Evolutionary conservation across 1,140 invertebrate species (phyloP).

Genomic region (Drosophila arawakana): DNA sequence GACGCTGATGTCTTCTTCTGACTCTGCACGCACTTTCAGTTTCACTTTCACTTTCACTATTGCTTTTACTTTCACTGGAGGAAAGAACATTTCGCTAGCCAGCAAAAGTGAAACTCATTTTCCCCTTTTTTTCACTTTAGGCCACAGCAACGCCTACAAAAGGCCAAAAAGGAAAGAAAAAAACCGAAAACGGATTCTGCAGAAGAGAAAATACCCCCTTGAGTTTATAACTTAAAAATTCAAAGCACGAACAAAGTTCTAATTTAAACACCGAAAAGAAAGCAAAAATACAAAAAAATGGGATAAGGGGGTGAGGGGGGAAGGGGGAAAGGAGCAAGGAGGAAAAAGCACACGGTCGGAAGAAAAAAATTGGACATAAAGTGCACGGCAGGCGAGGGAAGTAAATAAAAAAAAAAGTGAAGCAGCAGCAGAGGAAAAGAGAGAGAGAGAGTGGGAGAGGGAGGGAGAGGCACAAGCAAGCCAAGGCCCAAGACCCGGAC

Average conservation of each 20-base stretch:
- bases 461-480: slow-evolving; percentile 19
- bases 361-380: slow-evolving; percentile 60
- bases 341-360: slow-evolving; percentile 34
- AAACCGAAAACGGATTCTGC: not conserved
- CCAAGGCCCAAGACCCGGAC: slow-evolving; percentile 11
- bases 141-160: slow-evolving; percentile 37
- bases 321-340: not conserved
- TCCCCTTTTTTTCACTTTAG: slow-evolving; percentile 70
- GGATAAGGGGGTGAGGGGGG: not conserved
- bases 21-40: slow-evolving; percentile 33
- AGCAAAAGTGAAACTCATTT: slow-evolving; percentile 75
- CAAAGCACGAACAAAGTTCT: slow-evolving; percentile 82
- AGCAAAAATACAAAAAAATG: slow-evolving; percentile 16
- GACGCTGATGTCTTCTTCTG: slow-evolving; percentile 43
- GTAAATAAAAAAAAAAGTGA: slow-evolving; percentile 53
- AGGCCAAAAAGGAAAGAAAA: slow-evolving; percentile 24
- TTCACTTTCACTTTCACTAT: slow-evolving; percentile 31
- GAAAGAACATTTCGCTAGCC: not conserved
- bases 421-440: slow-evolving; percentile 15
- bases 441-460: slow-evolving; percentile 1
- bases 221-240: slow-evolving; percentile 83
- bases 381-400: slow-evolving; percentile 51
- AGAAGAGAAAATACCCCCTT: slow-evolving; percentile 70
- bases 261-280: slow-evolving; percentile 74
- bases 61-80: slow-evolving; percentile 36